Evolutionary conservation across 2,888 invertebrate species (phyloP), one percentile per base, ranked within the genome.

Genomic region (Pseudococcus jackbeardsleyi): DNA sequence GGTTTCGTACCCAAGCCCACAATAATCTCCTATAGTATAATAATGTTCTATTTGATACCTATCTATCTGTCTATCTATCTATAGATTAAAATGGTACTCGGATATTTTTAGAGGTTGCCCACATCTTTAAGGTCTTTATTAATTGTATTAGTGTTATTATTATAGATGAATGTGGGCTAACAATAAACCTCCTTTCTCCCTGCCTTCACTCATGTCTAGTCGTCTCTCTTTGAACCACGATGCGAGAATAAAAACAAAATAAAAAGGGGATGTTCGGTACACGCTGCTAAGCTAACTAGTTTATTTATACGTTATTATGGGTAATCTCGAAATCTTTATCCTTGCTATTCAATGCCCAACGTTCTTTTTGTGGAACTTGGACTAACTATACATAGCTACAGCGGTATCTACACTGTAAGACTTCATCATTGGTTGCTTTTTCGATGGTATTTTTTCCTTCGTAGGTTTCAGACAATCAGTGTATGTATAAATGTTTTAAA

Each of bases 81-180:
- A 59, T 59, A 59, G 59, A 59, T 59, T 59, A n/a, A 59, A 59
- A n/a, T 59, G 42, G n/a, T n/a, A 59, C 59, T 59, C 59, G 59
- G 26, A 3, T 59, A 59, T 59, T 59, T 68, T 79, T 79, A 79
- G 79, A 79, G 79, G 79, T 79, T 79, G 79, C 79, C 79, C 79
- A 79, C 39, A 79, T 79, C 39, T 79, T 79, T 79, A 26, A 42
- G 79, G 79, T 79, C 79, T 79, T n/a, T 79, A 42, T 79, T 79
- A 79, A 79, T 79, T 42, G 79, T 79, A 79, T 26, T 39, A 79
- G 19, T 79, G 15, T n/a, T 79, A 68, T 68, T 59, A 59, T 59
- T 59, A 11, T 68, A 39, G 79, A 79, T 79, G 79, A 79, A 79
- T 79, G 26, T 79, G 72, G 22, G 33, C 72, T 72, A 72, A 72